Percentiles rank a stretch among this genome's conserved stretches.
Conservation (phyloP, 1,140 invertebrate genomes). For the Lepidurus couesii region DNA sequence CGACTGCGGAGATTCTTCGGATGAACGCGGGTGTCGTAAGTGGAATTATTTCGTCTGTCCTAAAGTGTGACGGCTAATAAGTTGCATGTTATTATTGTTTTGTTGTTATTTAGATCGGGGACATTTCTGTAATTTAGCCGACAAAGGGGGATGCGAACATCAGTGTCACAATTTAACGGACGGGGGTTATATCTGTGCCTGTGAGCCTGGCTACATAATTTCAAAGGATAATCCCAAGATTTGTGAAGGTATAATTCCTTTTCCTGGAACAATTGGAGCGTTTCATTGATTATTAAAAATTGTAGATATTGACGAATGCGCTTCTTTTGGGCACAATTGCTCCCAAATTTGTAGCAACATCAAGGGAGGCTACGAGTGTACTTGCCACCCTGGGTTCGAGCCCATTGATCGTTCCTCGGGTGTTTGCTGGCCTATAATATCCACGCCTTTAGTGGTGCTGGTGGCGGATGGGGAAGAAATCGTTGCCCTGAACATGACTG, state of each 20-base stretch:
- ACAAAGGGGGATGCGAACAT: slow-evolving; percentile 87
- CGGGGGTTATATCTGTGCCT: slow-evolving; percentile 81
- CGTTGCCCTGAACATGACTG: slow-evolving; percentile 38
- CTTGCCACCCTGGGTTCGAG: slow-evolving; percentile 75
- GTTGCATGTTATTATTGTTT: too few relatives aligned
- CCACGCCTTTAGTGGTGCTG: slow-evolving; percentile 28
- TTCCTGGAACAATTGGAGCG: slow-evolving; percentile 8
- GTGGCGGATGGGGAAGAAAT: slow-evolving; percentile 42
- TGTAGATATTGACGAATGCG: slow-evolving; percentile 82
- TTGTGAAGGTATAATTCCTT: slow-evolving; percentile 40
- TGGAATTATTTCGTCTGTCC: too few relatives aligned
- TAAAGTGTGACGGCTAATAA: too few relatives aligned
- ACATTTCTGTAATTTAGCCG: slow-evolving; percentile 61
- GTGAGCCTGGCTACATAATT: slow-evolving; percentile 77
- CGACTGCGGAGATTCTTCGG: slow-evolving; percentile 75
- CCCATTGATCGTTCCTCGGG: slow-evolving; percentile 67
- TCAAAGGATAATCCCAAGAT: slow-evolving; percentile 50
- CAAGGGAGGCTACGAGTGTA: slow-evolving; percentile 86
- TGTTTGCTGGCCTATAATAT: slow-evolving; percentile 59
- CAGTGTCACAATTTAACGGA: slow-evolving; percentile 76
- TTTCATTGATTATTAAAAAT: slow-evolving; percentile 39
- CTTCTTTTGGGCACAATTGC: slow-evolving; percentile 73
- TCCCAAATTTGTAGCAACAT: slow-evolving; percentile 86
- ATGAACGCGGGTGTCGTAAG: slow-evolving; percentile 75
- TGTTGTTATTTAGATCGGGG: slow-evolving; percentile 49